Evolutionary conservation across 2,797 vertebrate species (phyloP), one percentile per base, ranked within the genome.

Genomic region (Hydrophis major): DNA sequence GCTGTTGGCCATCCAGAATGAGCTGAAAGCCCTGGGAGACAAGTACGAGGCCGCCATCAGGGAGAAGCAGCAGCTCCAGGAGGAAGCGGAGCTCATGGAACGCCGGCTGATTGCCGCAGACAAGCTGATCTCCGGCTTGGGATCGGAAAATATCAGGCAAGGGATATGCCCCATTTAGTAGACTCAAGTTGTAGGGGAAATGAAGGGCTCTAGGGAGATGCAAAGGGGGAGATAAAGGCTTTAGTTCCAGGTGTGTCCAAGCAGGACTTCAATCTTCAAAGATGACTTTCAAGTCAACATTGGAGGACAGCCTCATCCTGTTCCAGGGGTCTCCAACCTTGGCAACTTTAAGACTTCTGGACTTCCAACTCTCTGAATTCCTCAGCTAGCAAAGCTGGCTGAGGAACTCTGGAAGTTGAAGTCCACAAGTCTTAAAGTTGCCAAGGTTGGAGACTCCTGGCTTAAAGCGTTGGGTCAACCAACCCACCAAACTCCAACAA

Each of bases 71-170:
- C 97, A 98, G 94, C 98, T 99, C 83, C 98, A 99, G 96, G 98
- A 98, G 88, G 99, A 99, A 96, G 99, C 99, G 0, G 98, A 99
- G 94, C 92, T 99, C 94, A 99, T 99, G 99, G 98, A 99, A 97
- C 98, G 98, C 92, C 98, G 99, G 93, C 97, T 99, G 55, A 96
- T 98, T 0, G 99, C 99, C 0, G 99, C 99, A 0, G 99, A 99
- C 97, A 99, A 99, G 94, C 99, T 99, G 83, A 99, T 99, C 20
- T 98, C 98, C 0, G 99, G 99, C 47, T 97, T 99, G 94, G 98
- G 98, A 90, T 99, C 99, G 0, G 99, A 99, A 95, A 99, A 99
- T 10, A 28, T 98, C 96, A 98, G 99, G 99, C 99, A 95, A 97
- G 98, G 28, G 28, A 14, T 25, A 42, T 42, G 74, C 74, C 74